Evolutionary conservation across 1,140 invertebrate genomes (phyloP), one percentile per base, ranked within the genome.

Genomic region (Cepaea nemoralis): DNA sequence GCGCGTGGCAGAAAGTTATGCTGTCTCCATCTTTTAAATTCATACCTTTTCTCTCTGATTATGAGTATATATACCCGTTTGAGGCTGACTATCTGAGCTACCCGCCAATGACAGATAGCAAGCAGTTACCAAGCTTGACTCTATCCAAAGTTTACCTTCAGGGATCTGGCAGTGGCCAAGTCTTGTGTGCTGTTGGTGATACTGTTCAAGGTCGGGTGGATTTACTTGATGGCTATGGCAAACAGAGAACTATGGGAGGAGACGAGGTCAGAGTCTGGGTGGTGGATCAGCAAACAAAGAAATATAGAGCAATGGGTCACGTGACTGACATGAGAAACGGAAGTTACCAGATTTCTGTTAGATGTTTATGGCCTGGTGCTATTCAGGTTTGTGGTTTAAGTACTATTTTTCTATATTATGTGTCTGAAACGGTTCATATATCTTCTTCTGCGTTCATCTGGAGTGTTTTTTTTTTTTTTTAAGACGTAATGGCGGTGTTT

Each of bases 241-340:
- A 74, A 42, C 71, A 39, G 39, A 74, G 71, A 42, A 33, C 22
- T 42, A 39, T 74, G n/a, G 71, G 71, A 3, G 42, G 37, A 31
- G 71, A 74, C 45, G 71, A 74, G 8, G 71, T 74, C 71, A 74
- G 71, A 31, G 42, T 74, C 1, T 74, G 71, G 71, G 24, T 74
- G 6, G 71, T 74, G n/a, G 71, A 74, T 27, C 42, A 40, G 16
- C 12, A 74, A 48, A 40, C 37, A 16, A 27, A 27, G 24, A 5
- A 42, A n/a, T 48, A 42, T 27, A 40, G n/a, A 74, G 35, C 71
- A 27, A 40, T 45, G 14, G 71, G 71, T 35, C 42, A 50, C 31
- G 73, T 75, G 40, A 75, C 45, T 19, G 73, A 75, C 35, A 8
- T 75, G 73, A 75, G n/a, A 33, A 75, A 75, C 48, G 73, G 73